Evolutionary conservation across 2,888 invertebrate species (phyloP).

Genomic region (Noctua fimbriata): DNA sequence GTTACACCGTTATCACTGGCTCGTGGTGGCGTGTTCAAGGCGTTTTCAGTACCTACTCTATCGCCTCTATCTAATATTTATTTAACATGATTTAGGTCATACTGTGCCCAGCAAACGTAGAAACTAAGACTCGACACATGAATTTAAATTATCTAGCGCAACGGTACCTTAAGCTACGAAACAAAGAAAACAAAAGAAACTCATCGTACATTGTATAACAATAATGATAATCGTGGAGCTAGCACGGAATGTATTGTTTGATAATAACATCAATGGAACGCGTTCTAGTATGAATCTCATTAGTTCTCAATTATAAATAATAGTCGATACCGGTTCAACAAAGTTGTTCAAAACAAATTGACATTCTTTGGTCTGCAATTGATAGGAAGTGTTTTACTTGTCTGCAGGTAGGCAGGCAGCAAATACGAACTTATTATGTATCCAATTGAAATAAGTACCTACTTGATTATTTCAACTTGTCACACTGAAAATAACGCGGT

Average conservation of each 20-base stretch:
- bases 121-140: neutral
- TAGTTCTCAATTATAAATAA: conserved; percentile 34
- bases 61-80: conserved; percentile 49
- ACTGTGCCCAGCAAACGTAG: conserved; percentile 10
- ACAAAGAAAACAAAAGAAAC: conserved; percentile 33
- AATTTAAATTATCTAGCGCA: neutral
- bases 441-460: neutral
- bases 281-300: conserved; percentile 32
- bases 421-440: neutral
- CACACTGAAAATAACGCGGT: neutral
- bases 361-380: neutral
- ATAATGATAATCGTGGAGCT: conserved; percentile 7
- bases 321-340: conserved; percentile 26
- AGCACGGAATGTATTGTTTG: conserved; percentile 41
- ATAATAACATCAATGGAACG: conserved; percentile 34
- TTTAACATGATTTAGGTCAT: conserved; percentile 25
- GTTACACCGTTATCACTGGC: conserved; percentile 66
- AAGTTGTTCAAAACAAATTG: conserved; percentile 3
- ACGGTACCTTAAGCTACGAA: neutral
- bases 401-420: neutral
- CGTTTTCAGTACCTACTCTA: conserved; percentile 59
- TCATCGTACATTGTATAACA: neutral
- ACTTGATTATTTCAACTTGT: neutral
- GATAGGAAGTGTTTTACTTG: neutral
- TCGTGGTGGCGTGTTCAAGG: conserved; percentile 62